These are phyloP conservation scores for Salvelinus fontinalis DNA, from an alignment of 2,113 vertebrate species.

Conservation along the genomic window DNA sequence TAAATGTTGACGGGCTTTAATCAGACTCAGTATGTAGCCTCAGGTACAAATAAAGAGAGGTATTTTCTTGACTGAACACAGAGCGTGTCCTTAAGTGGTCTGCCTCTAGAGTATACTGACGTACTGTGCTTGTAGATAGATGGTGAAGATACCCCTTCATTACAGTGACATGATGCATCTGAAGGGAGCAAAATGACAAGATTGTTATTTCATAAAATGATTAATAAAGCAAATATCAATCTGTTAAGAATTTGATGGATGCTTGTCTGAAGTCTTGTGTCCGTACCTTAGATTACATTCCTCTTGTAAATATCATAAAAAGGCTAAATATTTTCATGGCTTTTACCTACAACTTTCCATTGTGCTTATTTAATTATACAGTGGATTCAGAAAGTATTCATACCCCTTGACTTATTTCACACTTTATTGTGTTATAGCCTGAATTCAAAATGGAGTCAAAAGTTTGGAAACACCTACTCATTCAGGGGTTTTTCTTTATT, in stretches of 20 bases:
- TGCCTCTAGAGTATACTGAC: constrained; percentile 38
- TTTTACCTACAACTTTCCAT: neutral
- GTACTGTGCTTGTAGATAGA: constrained; percentile 3
- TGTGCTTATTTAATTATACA: neutral
- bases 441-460: too few relatives aligned
- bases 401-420: too few relatives aligned
- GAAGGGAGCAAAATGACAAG: constrained; percentile 28
- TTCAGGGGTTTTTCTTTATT: too few relatives aligned
- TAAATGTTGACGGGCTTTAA: constrained; percentile 48
- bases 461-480: too few relatives aligned
- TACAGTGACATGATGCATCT: constrained; percentile 1
- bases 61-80: constrained; percentile 41
- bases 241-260: neutral
- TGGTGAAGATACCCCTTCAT: constrained; percentile 10
- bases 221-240: constrained; percentile 40
- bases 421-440: too few relatives aligned
- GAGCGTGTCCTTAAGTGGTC: constrained; percentile 26
- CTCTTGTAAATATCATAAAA: neutral
- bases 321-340: neutral
- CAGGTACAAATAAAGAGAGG: constrained; percentile 41
- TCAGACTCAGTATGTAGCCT: constrained; percentile 42
- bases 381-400: too few relatives aligned
- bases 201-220: constrained; percentile 24
- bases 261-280: too few relatives aligned
- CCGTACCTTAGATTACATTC: neutral